Base-by-base conservation (phyloP, 2,113 vertebrate genomes). In the Jacana jacana region DNA sequence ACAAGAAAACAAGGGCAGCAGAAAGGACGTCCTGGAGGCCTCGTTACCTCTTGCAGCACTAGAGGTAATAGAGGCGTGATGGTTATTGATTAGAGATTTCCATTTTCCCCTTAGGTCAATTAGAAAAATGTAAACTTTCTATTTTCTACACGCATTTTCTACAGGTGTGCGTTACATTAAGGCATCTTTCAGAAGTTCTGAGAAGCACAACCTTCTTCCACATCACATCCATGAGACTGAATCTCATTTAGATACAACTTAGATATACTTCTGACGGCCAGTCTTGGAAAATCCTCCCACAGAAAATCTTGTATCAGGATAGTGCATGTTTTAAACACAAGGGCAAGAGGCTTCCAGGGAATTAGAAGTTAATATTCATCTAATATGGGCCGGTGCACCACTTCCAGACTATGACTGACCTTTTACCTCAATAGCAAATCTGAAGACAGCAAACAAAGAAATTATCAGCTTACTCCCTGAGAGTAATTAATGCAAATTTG, bases 401-500 rank as follows among this genome's bases (percentile, higher is more conserved):
- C 63, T 46, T 61, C 57, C 58, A 93, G 82, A 35, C 79, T 76
- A 23, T 11, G 63, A 49, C 70, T 91, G 84, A 85, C 42, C 76
- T 91, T 88, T 86, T 46, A 65, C 44, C 88, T 64, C 58, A 58
- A n/a, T 33, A 81, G 52, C 65, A 89, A 22, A 39, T 65, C 57
- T 69, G 44, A 81, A 40, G 44, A 52, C 20, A 77, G 44, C 11
- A 81, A 85, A 89, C 72, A 64, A 37, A 71, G 55, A 66, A 91
- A 69, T 9, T 5, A 40, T 60, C 28, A 0, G 58, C 60, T 85
- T 80, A 90, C 66, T 80, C 71, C 48, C 63, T 80, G 89, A 68
- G 27, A 82, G 48, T 86, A 86, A 93, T 92, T 92, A 93, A 88
- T 80, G 83, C 63, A 93, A 91, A 91, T 68, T 85, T 72, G 71